Conservation (phyloP, 2,113 vertebrate genomes). For the Lampris megalopsis region DNA sequence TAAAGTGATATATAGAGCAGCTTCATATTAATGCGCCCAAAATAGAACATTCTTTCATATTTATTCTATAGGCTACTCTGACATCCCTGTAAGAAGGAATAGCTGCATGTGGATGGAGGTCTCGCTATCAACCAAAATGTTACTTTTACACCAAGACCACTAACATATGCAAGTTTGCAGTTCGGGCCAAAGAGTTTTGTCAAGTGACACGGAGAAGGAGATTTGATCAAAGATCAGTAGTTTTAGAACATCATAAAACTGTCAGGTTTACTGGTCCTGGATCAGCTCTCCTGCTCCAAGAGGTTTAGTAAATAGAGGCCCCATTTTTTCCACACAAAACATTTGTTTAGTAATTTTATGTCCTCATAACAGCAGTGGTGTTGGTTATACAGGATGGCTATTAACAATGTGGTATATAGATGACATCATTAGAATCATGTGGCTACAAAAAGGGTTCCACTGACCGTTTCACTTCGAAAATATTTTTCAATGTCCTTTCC, state of each 20-base stretch:
- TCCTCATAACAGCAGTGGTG: background rate
- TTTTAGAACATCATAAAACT: constrained; percentile 2
- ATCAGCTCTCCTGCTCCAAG: constrained; percentile 26
- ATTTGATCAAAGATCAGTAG: background rate
- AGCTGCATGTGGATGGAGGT: constrained; percentile 56
- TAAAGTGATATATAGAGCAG: constrained; percentile 75
- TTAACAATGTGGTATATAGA: constrained; percentile 61
- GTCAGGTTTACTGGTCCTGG: background rate
- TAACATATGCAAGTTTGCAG: constrained; percentile 76
- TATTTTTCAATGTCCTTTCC: constrained; percentile 56
- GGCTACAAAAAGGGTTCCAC: constrained; percentile 61
- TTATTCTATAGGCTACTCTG: constrained; percentile 43
- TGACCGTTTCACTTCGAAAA: constrained; percentile 37
- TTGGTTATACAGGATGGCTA: constrained; percentile 54
- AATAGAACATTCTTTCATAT: constrained; percentile 58
- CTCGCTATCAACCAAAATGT: constrained; percentile 42
- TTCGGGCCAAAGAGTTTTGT: constrained; percentile 27
- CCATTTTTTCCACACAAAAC: constrained; percentile 28
- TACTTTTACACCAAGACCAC: constrained; percentile 54
- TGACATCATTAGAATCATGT: constrained; percentile 77
- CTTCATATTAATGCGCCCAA: constrained; percentile 47
- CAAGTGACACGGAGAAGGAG: constrained; percentile 28
- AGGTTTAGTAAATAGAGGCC: constrained; percentile 41
- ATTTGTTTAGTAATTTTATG: constrained; percentile 25
- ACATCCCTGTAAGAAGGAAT: constrained; percentile 46